phyloP scores from a whole-genome alignment of 2,888 invertebrate species.

The Oscheius onirici region DNA sequence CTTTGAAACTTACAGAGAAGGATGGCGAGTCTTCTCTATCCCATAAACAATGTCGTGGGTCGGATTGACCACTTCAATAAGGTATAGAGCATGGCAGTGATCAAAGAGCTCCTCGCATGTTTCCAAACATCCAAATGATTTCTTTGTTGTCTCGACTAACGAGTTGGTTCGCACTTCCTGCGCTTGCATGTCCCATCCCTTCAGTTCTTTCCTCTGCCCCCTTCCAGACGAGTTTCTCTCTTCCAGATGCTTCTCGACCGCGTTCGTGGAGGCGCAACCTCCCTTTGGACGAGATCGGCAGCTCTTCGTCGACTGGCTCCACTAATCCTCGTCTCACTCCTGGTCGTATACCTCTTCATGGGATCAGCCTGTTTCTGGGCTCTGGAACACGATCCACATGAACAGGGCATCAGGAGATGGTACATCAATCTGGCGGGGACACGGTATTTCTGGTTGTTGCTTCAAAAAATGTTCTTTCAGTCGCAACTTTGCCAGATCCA shows the following conservation, averaged over 20 bases:
- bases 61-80: constrained; percentile 49
- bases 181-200: constrained; percentile 20
- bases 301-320: constrained; percentile 10
- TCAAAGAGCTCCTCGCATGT: constrained; percentile 3
- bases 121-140: constrained; percentile 10
- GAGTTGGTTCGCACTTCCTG: constrained; percentile 34
- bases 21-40: constrained; percentile 41
- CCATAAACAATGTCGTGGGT: constrained; percentile 42
- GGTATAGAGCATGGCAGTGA: constrained; percentile 31
- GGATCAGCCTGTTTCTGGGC: constrained; percentile 62
- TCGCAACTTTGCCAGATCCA: constrained; percentile 57
- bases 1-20: neutral
- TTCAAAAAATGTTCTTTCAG: constrained; percentile 37
- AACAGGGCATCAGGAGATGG: constrained; percentile 51
- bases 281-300: constrained; percentile 2
- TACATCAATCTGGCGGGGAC: constrained; percentile 56
- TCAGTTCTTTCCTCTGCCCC: constrained; percentile 17
- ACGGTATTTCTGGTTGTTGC: constrained; percentile 41
- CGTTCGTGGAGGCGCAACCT: constrained; percentile 12
- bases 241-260: constrained; percentile 29
- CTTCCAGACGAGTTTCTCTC: neutral
- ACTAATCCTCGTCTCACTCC: constrained; percentile 39
- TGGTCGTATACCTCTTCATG: constrained; percentile 53
- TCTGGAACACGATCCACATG: constrained; percentile 58
- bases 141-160: constrained; percentile 24